Base-by-base conservation (phyloP, 2,888 invertebrate species). In the Eugnorisma glareosa region DNA sequence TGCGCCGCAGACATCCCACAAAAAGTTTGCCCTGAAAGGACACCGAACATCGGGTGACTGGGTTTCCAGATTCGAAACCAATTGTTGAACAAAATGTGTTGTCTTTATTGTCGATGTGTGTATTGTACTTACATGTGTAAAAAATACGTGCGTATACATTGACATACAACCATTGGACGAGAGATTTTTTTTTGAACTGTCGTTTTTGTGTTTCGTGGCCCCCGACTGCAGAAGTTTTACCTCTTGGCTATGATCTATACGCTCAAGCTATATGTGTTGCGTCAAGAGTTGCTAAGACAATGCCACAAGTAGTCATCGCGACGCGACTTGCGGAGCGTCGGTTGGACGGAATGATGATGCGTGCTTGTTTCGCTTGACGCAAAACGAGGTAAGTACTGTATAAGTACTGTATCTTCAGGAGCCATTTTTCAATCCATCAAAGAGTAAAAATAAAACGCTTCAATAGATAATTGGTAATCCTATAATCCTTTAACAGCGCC, bases 401-500 rank as follows among this genome's bases (percentile, higher is more conserved):
- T 51, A 51, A 51, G 51, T 51, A 51, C 4, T 51, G 1, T 4
- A 54, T 54, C 24, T 51, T 51, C 54, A 54, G n/a, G 11, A 66
- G 1, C 11, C 10, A 35, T 51, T 63, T 43, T 43, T 54, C 18
- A 51, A 72, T 69, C 43, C 8, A 35, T 15, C 31, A 59, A 40
- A 78, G 74, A 51, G 2, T 15, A 59, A 83, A 77, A 63, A 40
- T 61, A 54, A 75, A 73, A 24, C 21, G 11, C 37, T 54, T 54
- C 5, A 67, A 43, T 24, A 59, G 21, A 40, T 54, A 64, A 72
- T 59, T 64, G n/a, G 43, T 73, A 79, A 84, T 77, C 67, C 45
- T 35, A 28, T 77, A 79, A 87, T 85, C 75, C 69, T 11, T 63
- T 76, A 76, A 70, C 28, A 72, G 63, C 59, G 40, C 70, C 40